A percentile compares a stretch with the other conserved stretches of the same genome.
These are phyloP conservation scores for Laterallus jamaicensis DNA, from an alignment of 2,113 vertebrate genomes.

Conservation along the genomic window DNA sequence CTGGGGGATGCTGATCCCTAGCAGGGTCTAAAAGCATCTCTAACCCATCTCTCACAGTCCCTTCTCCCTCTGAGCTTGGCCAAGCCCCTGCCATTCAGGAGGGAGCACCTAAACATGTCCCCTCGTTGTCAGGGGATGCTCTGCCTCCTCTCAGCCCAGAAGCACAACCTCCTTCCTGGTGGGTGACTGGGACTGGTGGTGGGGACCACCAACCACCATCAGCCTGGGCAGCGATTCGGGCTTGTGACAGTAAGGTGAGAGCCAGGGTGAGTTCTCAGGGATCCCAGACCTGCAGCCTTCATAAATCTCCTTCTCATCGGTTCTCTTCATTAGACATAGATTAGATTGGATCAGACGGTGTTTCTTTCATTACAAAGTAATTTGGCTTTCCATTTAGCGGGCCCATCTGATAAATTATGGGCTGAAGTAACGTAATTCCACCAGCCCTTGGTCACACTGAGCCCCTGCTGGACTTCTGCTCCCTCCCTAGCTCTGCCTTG, in stretches of 20 bases:
- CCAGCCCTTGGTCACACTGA: neutral
- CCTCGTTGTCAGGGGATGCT: fast-evolving
- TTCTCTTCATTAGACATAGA: slow-evolving; percentile 26
- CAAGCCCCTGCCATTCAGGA: neutral
- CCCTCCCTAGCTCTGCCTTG: neutral
- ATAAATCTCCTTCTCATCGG: neutral
- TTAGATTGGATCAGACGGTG: slow-evolving; percentile 28
- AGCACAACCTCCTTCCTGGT: fast-evolving
- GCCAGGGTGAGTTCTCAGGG: neutral
- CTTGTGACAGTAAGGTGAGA: fast-evolving
- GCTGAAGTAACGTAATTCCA: neutral
- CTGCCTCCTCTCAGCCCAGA: neutral
- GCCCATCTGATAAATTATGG: slow-evolving; percentile 49
- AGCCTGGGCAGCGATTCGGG: fast-evolving
- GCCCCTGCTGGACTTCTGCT: neutral
- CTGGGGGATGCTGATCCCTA: neutral
- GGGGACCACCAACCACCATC: neutral
- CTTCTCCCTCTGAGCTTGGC: neutral
- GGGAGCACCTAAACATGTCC: neutral
- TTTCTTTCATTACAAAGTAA: slow-evolving; percentile 54
- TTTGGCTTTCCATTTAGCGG: slow-evolving; percentile 33
- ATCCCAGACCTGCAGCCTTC: neutral
- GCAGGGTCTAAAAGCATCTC: fast-evolving
- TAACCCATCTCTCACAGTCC: fast-evolving
- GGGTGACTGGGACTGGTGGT: neutral